Evolutionary conservation across 2,113 vertebrate species (phyloP).

Genomic region (Crotalus horridus): DNA sequence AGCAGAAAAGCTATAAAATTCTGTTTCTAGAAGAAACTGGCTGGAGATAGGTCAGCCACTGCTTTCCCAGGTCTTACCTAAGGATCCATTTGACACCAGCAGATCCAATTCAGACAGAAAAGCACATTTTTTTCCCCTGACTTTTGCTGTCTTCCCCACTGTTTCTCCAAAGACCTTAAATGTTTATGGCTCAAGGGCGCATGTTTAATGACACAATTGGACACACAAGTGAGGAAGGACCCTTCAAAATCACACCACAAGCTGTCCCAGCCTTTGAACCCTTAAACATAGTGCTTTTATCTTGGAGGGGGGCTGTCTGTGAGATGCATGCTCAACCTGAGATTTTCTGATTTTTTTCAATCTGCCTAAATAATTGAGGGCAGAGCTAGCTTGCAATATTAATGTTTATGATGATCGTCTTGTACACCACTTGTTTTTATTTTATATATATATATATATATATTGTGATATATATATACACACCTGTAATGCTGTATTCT

Average conservation of each 20-base stretch:
- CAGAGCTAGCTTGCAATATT: not conserved
- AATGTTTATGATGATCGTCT: not conserved
- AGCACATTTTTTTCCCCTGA: not conserved
- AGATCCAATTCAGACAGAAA: not conserved
- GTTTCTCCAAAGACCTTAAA: not conserved
- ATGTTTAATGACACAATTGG: constrained; percentile 6
- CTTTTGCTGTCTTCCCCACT: not conserved
- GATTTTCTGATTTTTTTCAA: not conserved
- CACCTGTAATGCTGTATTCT: not conserved
- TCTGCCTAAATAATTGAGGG: not conserved
- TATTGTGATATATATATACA: not conserved
- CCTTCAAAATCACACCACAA: not conserved
- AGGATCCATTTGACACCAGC: not conserved
- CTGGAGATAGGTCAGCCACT: not conserved
- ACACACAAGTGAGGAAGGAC: not conserved
- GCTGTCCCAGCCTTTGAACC: not conserved
- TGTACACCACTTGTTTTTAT: no score
- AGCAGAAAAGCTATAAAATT: not conserved
- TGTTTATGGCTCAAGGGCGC: not conserved
- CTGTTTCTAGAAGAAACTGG: not conserved
- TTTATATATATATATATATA: not conserved
- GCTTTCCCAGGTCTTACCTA: not conserved
- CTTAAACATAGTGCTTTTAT: not conserved
- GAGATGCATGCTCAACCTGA: not conserved
- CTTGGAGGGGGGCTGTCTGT: not conserved